Conservation (phyloP, 2,113 vertebrate species). For the Anguilla rostrata region DNA sequence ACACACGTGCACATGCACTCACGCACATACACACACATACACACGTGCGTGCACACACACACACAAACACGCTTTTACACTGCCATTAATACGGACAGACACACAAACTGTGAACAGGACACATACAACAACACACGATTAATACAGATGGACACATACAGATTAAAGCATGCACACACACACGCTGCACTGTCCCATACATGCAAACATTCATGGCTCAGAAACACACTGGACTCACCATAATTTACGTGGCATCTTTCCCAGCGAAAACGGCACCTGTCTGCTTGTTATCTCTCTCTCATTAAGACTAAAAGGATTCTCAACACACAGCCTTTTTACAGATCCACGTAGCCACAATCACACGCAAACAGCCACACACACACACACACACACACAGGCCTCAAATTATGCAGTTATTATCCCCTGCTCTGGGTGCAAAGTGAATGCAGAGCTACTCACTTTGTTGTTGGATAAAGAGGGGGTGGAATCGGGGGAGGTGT, state of each 20-base stretch:
- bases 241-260: conserved; percentile 49
- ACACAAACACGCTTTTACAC: background rate
- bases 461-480: conserved; percentile 43
- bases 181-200: background rate
- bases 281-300: background rate
- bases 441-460: conserved; percentile 38
- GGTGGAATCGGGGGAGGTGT: conserved; percentile 6
- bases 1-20: background rate
- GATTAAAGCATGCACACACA: background rate
- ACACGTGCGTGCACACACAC: background rate
- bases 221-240: conserved; percentile 45
- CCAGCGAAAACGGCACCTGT: conserved; percentile 5
- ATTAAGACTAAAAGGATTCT: conserved; percentile 18
- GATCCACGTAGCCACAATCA: conserved; percentile 35
- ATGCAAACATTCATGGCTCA: background rate
- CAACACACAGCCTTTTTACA: conserved; percentile 43
- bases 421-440: conserved; percentile 32
- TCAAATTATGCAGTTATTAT: conserved; percentile 46
- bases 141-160: background rate
- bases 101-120: background rate
- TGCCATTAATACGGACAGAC: background rate
- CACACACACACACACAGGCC: conserved; percentile 13
- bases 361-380: conserved; percentile 35
- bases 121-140: too few species aligned
- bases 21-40: background rate